Evolutionary conservation across 1,140 invertebrate genomes (phyloP), one percentile per base, ranked within the genome.

Genomic region (Adelges cooleyi): DNA sequence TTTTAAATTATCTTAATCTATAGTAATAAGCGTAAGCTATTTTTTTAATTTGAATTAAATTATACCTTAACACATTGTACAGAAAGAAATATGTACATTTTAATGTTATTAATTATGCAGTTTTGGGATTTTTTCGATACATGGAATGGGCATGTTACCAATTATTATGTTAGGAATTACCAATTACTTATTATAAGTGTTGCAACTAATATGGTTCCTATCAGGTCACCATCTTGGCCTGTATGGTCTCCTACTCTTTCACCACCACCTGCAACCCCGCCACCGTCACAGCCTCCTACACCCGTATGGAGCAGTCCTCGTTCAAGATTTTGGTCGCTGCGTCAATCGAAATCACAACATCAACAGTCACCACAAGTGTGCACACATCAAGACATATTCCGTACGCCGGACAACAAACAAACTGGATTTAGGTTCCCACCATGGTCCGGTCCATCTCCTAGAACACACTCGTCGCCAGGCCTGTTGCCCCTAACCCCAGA

Each of bases 191-290:
- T 48, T 9, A 17, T n/a, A 20, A 17, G 46, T 17, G 18, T 20
- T 13, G 48, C 11, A 33, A 33, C 29, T 33, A 6, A 6, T 6
- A 33, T 33, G 29, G 11, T 33, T 70, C 42, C 67, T 56, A 68
- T 72, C 77, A 80, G 79, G 78, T 80, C 78, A 71, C 79, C 79
- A 56, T 80, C 78, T 59, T 80, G 79, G 79, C 79, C 80, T 40
- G 62, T 68, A 17, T 68, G 67, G 66, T 67, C 66, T 2, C 53
- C 53, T 51, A 40, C 9, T 40, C 10, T 54, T 20, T 59, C 36
- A n/a, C 66, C 66, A 4, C 51, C 51, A 8, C 52, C 66, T 17
- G 48, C 36, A 20, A 51, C 62, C 3, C 65, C 69, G n/a, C 65
- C 67, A 23, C 29, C 62, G n/a, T 22, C 17, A 65, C 70, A 8